phyloP scores from a whole-genome alignment of 2,113 vertebrate species.

The Triplophysa siluroides region DNA sequence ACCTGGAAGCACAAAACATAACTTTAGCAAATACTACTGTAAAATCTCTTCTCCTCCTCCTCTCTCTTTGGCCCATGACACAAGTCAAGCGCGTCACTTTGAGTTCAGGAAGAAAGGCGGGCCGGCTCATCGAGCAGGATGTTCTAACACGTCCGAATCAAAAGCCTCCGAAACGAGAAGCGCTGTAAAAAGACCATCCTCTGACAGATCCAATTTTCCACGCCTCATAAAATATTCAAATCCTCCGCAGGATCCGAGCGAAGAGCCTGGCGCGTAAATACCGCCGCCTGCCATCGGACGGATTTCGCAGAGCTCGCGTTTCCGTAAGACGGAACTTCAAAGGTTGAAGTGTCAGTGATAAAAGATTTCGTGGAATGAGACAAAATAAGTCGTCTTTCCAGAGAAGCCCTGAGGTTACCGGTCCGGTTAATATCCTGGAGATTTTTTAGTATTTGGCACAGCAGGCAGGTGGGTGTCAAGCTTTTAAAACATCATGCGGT shows the following conservation, averaged over 20 bases:
- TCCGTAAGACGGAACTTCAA: slow-evolving; percentile 65
- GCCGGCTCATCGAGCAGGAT: slow-evolving; percentile 68
- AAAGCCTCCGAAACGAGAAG: slow-evolving; percentile 64
- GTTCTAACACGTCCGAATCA: slow-evolving; percentile 69
- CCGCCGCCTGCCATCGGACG: slow-evolving; percentile 62
- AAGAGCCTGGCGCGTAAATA: slow-evolving; percentile 68
- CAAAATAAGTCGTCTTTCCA: slow-evolving; percentile 44
- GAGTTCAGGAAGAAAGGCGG: slow-evolving; percentile 55
- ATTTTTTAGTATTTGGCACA: slow-evolving; percentile 49
- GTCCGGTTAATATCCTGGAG: slow-evolving; percentile 49
- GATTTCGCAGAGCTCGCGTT: slow-evolving; percentile 57
- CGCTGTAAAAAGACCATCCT: slow-evolving; percentile 65
- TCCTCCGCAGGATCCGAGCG: slow-evolving; percentile 71
- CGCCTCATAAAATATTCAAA: slow-evolving; percentile 81
- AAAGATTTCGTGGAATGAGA: slow-evolving; percentile 28
- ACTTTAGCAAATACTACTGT: neutral
- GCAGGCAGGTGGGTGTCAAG: slow-evolving; percentile 46
- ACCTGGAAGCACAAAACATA: neutral
- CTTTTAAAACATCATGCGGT: slow-evolving; percentile 50
- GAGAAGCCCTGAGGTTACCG: slow-evolving; percentile 37
- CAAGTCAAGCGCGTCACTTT: slow-evolving; percentile 55
- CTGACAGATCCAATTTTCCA: slow-evolving; percentile 77
- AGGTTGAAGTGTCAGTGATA: slow-evolving; percentile 47
- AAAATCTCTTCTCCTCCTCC: neutral
- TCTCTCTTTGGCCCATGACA: slow-evolving; percentile 50